Conservation (phyloP, 1,140 invertebrate species). For the Magallana ariakensis region DNA sequence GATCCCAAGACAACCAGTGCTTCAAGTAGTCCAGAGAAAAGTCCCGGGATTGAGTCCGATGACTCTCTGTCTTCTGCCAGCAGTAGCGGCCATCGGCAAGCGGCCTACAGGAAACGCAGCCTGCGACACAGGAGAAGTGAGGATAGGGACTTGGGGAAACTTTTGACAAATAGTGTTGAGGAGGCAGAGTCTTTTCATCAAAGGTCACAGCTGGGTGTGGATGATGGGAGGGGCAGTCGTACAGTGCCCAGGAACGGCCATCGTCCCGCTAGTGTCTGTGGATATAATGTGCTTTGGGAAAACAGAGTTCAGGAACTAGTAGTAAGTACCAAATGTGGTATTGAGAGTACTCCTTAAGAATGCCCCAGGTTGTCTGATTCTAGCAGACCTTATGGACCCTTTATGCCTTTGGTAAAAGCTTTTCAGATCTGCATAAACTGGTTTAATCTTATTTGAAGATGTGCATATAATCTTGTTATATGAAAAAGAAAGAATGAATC, state of each 20-base stretch:
- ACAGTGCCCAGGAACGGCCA: slow-evolving; percentile 55
- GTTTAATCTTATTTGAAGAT: too few relatives aligned
- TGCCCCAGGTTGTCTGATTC: too few relatives aligned
- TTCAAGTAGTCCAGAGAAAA: slow-evolving; percentile 25
- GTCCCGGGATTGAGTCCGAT: slow-evolving; percentile 8
- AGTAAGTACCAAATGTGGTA: slow-evolving; percentile 63
- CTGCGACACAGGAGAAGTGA: slow-evolving; percentile 17
- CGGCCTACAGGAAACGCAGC: not conserved
- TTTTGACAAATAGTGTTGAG: not conserved
- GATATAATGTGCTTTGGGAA: slow-evolving; percentile 72
- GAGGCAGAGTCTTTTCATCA: not conserved
- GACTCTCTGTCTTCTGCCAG: slow-evolving; percentile 24
- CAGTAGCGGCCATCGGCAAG: not conserved
- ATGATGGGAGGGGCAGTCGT: not conserved
- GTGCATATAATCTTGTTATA: too few relatives aligned
- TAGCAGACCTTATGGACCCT: too few relatives aligned
- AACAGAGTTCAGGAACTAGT: slow-evolving; percentile 73
- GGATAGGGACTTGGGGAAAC: slow-evolving; percentile 12
- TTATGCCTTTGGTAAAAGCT: too few relatives aligned
- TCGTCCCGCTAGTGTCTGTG: slow-evolving; percentile 71
- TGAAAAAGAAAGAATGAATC: too few relatives aligned
- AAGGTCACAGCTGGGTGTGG: slow-evolving; percentile 10
- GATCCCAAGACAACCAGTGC: not conserved
- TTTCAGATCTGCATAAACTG: too few relatives aligned
- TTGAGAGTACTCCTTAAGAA: too few relatives aligned